These are phyloP conservation scores for Sipha flava DNA, from an alignment of 1,140 invertebrate genomes.

Conservation along the genomic window DNA sequence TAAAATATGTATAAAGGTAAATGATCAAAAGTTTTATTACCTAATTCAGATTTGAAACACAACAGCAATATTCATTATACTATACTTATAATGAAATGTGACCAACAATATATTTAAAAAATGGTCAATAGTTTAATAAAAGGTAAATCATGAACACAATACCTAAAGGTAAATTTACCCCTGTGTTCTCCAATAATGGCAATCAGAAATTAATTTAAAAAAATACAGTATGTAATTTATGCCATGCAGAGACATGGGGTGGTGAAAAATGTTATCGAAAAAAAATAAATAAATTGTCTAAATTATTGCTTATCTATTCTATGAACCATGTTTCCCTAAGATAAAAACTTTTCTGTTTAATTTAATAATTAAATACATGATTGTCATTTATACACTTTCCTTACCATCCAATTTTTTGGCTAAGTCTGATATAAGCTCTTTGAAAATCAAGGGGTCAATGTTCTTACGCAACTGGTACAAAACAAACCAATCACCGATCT, in stretches of 20 bases:
- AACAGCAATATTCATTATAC: too few species aligned
- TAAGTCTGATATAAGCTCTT: slow-evolving; percentile 72
- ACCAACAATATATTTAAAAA: too few species aligned
- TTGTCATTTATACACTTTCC: slow-evolving; percentile 37
- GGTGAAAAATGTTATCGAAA: not conserved
- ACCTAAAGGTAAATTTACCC: not conserved
- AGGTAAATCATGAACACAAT: slow-evolving; percentile 20
- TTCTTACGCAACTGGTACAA: slow-evolving; percentile 86
- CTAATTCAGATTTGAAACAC: too few species aligned
- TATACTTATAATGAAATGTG: too few species aligned
- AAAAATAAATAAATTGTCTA: slow-evolving; percentile 19
- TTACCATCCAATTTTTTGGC: slow-evolving; percentile 51
- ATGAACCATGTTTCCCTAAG: too few species aligned
- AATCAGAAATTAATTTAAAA: not conserved
- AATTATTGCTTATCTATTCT: slow-evolving; percentile 20
- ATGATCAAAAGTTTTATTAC: not conserved
- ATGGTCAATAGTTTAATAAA: not conserved
- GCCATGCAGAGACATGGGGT: not conserved
- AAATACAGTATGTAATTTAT: not conserved
- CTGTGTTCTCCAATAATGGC: not conserved
- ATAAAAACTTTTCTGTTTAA: too few species aligned
- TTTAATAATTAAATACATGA: too few species aligned
- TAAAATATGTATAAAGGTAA: not conserved
- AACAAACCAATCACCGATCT: slow-evolving; percentile 89
- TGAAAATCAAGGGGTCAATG: slow-evolving; percentile 81